Conservation (phyloP, 2,113 vertebrate species). For the Phyllostomus discolor region DNA sequence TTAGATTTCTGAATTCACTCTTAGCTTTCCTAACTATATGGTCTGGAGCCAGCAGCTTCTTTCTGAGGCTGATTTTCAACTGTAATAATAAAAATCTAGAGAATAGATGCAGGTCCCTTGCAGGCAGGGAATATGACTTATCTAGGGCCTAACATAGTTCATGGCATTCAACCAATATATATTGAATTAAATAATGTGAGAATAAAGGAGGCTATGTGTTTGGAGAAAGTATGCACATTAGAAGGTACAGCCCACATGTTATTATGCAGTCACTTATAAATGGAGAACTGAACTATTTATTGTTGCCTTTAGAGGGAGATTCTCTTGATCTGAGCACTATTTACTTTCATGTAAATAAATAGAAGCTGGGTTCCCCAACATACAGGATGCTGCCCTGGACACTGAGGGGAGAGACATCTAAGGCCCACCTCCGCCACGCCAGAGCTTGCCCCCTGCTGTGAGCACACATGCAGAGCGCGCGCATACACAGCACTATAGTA, state of each 20-base stretch:
- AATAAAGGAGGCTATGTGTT: background rate
- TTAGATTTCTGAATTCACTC: background rate
- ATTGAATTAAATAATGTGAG: slow-evolving; percentile 26
- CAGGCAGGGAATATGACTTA: background rate
- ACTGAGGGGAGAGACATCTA: background rate
- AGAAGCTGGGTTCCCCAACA: background rate
- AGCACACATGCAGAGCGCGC: background rate
- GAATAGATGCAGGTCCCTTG: background rate
- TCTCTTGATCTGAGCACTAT: background rate
- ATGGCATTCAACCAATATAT: background rate
- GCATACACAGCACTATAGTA: background rate
- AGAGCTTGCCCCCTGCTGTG: background rate
- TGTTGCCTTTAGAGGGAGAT: background rate
- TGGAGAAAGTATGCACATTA: background rate
- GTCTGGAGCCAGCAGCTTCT: background rate
- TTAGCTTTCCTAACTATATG: background rate
- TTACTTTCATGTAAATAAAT: background rate
- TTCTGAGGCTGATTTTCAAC: background rate
- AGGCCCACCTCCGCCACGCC: background rate
- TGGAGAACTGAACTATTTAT: background rate
- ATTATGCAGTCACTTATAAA: background rate
- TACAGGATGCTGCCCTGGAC: background rate
- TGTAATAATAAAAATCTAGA: slow-evolving; percentile 8
- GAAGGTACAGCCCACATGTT: background rate
- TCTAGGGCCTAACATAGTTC: background rate